phyloP scores from a whole-genome alignment of 2,888 invertebrate species.

The Syrphus vitripennis region DNA sequence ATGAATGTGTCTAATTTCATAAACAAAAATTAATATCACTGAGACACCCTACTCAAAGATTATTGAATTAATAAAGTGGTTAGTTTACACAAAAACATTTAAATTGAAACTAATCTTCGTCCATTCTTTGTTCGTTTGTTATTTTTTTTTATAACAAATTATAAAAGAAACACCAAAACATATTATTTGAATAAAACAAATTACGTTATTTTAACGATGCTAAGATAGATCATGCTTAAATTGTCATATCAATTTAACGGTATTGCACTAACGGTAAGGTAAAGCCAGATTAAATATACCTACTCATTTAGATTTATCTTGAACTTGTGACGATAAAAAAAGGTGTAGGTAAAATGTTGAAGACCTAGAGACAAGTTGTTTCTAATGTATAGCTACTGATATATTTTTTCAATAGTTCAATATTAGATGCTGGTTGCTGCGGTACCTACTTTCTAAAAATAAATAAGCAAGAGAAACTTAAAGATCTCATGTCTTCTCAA shows the following conservation, averaged over 20 bases:
- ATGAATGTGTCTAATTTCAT: no score
- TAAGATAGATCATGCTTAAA: neutral
- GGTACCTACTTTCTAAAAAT: conserved; percentile 56
- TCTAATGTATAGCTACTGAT: no score
- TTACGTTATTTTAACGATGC: neutral
- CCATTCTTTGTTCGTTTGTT: neutral
- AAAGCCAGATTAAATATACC: neutral
- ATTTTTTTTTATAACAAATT: neutral
- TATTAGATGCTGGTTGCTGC: neutral
- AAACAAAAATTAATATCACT: neutral
- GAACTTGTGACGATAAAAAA: conserved; percentile 39
- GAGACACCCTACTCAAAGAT: neutral
- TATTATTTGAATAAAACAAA: no score
- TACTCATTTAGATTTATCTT: conserved; percentile 43
- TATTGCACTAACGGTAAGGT: neutral
- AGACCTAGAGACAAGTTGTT: neutral
- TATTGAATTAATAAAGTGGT: neutral
- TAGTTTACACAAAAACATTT: neutral
- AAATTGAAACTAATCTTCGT: conserved; percentile 1
- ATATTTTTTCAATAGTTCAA: conserved; percentile 42
- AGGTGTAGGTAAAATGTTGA: no score
- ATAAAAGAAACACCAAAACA: neutral
- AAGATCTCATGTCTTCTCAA: neutral
- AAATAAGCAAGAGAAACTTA: conserved; percentile 18
- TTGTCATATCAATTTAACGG: neutral